Base-by-base conservation (phyloP, 2,797 vertebrate species). In the Glossophaga mutica region DNA sequence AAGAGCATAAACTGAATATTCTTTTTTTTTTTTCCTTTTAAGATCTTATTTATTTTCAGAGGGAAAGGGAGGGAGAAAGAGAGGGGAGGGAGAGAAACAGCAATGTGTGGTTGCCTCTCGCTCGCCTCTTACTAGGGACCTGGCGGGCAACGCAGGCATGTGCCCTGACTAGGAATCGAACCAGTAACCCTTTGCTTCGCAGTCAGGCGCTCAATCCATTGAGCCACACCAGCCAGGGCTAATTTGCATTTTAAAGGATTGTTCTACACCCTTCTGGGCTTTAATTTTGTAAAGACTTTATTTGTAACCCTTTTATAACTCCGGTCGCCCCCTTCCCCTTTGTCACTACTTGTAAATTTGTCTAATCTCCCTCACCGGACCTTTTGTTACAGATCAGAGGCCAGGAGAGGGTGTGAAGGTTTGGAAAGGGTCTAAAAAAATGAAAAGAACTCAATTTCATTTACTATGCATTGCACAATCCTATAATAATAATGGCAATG, bases 341-440 rank as follows among this genome's bases (percentile, higher is more conserved):
- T 82, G 37, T 44, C 74, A n/a, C 16, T 82, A 1, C 87, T 86
- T 50, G 90, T 94, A 73, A 73, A 91, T 4, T 68, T 39, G 29
- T 29, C 32, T 52, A 42, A 68, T 77, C 86, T 87, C 7, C 42
- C 26, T 91, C n/a, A 2, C 21, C 1, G 29, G 10, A 57, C 50
- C 6, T 4, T 59, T 68, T 70, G 48, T 77, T 90, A 81, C 37
- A 19, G 34, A 79, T 73, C 9, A 65, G 21, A 77, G n/a, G 55
- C n/a, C 37, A 26, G 65, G 37, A 82, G 55, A 84, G 21, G 21
- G 46, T 94, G 82, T 90, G 70, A 91, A 70, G 26, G 74, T 79
- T 93, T 73, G n/a, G 50, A 71, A 76, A 74, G 70, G 26, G 48
- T 50, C 87, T 87, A 71, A 94, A 86, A 86, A 88, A 88, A 59